These are phyloP conservation scores for Caenorhabditis uteleia DNA, from an alignment of 2,888 invertebrate genomes.

Conservation along the genomic window DNA sequence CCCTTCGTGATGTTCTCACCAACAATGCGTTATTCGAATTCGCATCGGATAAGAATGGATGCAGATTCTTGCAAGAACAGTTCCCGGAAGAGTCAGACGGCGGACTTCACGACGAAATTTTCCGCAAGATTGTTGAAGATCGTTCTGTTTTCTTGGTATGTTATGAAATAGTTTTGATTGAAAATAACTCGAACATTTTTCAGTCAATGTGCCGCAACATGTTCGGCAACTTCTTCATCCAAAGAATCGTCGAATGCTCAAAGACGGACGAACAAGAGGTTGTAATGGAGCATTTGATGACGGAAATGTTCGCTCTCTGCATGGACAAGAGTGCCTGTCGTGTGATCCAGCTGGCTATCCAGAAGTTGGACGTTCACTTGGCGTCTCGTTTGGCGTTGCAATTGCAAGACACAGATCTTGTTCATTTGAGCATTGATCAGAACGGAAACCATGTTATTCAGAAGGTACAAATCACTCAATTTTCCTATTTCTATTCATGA, in stretches of 20 bases:
- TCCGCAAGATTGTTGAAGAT: constrained; percentile 35
- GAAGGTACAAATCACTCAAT: constrained; percentile 44
- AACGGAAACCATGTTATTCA: constrained; percentile 65
- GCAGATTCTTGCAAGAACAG: constrained; percentile 41
- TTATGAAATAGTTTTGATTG: no score
- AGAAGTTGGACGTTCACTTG: constrained; percentile 34
- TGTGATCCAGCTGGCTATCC: constrained; percentile 63
- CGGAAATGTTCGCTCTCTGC: constrained; percentile 49
- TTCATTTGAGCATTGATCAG: constrained; percentile 54
- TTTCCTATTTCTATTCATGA: not conserved
- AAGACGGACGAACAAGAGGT: constrained; percentile 31
- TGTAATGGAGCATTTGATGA: constrained; percentile 28
- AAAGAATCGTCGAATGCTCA: constrained; percentile 50
- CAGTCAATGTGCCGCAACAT: constrained; percentile 53
- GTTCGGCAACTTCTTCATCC: constrained; percentile 59
- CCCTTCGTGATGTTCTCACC: constrained; percentile 25
- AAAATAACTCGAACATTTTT: constrained; percentile 12
- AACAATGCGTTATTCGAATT: constrained; percentile 33
- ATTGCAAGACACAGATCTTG: constrained; percentile 38
- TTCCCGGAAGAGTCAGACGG: constrained; percentile 20
- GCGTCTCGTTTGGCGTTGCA: constrained; percentile 21
- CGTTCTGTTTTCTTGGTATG: constrained; percentile 18
- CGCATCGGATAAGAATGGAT: constrained; percentile 46
- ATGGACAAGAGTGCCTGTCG: constrained; percentile 63
- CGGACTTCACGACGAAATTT: constrained; percentile 27